Evolutionary conservation across 2,797 vertebrate species (phyloP).

Genomic region (Brachyrhaphis roseni): DNA sequence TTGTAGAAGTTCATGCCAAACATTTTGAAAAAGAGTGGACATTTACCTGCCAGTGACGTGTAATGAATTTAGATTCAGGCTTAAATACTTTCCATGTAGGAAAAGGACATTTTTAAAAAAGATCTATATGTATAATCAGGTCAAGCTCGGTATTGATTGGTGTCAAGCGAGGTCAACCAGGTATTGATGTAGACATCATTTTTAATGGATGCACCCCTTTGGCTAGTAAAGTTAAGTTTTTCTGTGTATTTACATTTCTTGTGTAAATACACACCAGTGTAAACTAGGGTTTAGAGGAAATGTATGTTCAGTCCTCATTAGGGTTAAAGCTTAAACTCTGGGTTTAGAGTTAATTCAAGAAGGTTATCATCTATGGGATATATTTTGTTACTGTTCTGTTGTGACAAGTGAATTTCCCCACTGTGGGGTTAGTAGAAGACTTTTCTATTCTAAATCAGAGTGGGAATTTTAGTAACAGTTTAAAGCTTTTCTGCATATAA

Average conservation of each 20-base stretch:
- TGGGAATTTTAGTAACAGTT: not conserved
- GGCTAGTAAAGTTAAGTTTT: not conserved
- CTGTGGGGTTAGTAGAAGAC: too few relatives aligned
- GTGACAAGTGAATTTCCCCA: too few relatives aligned
- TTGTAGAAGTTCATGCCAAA: not conserved
- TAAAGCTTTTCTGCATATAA: not conserved
- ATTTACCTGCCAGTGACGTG: not conserved
- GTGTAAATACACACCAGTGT: not conserved
- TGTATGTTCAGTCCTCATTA: not conserved
- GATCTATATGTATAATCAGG: not conserved
- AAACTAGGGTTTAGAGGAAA: not conserved
- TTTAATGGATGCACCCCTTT: not conserved
- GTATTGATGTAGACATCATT: not conserved
- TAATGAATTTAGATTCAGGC: not conserved
- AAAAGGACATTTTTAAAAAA: not conserved
- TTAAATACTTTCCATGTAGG: not conserved
- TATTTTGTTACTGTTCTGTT: too few relatives aligned
- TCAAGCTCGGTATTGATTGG: not conserved
- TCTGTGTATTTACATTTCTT: not conserved
- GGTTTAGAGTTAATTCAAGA: not conserved
- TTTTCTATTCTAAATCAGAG: not conserved
- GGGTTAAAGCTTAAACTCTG: not conserved
- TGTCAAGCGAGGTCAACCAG: conserved; percentile 18
- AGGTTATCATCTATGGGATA: not conserved
- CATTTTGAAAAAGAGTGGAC: not conserved